Base-by-base conservation (phyloP, 2,888 invertebrate species). In the Pheosia tremula region DNA sequence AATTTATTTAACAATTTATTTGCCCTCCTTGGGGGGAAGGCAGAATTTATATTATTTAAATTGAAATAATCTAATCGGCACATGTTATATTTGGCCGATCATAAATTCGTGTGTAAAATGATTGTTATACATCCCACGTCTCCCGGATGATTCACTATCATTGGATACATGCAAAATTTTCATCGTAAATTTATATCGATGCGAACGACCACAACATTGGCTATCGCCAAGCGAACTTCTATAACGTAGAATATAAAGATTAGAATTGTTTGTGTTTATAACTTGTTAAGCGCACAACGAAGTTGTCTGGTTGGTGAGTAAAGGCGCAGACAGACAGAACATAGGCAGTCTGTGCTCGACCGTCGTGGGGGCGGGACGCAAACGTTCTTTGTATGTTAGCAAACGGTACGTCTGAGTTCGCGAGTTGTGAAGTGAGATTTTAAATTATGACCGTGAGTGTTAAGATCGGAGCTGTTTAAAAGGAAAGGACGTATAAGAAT, bases 301-400 rank as follows among this genome's bases (percentile, higher is more conserved):
- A 72, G 64, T 69, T 64, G 74, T 68, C 68, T 69, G 68, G 62
- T 69, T 68, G 68, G 63, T 69, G 68, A 77, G 71, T 69, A 74
- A 71, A 72, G 68, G 63, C 24, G 24, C 70, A 43, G 57, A 71
- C 70, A 43, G 57, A 71, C 72, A 74, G 75, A 75, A 68, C 72
- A 71, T 70, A 73, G 74, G 71, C 85, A 87, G 87, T 87, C 78
- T 75, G 83, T 75, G 78, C 71, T 69, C 80, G 79, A 67, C 80
- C 84, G 82, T 74, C 73, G 78, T 57, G 66, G 68, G 67, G 71
- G 73, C 67, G 76, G 72, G 73, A 79, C 82, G 71, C 72, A 62
- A 60, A 68, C 60, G 55, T 66, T 63, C 65, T 57, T 63, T 67
- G 61, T 64, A 72, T 66, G 65, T 73, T 58, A 72, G 72, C 62